Conservation (phyloP, 92 coral and sea anemone species). For the Micromussa lordhowensis region DNA sequence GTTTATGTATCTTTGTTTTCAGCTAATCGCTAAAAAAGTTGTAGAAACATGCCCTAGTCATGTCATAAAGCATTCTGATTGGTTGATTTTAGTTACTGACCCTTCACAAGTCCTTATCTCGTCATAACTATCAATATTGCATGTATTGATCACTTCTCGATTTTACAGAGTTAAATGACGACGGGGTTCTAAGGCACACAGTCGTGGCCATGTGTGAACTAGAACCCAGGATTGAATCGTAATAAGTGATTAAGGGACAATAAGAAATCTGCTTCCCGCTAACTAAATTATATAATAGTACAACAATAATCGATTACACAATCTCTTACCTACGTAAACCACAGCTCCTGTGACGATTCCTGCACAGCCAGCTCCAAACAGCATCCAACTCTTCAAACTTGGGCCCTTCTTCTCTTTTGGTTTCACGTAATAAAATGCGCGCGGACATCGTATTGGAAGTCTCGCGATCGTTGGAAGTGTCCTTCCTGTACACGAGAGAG, state of each 20-base stretch:
- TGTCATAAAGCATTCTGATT: too few species aligned
- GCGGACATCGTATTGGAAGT: slow-evolving; percentile 65
- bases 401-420: slow-evolving; percentile 97
- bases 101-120: too few species aligned
- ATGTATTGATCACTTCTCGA: too few species aligned
- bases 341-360: slow-evolving; percentile 70
- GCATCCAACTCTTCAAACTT: slow-evolving; percentile 76
- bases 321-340: slow-evolving; percentile 76
- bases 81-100: too few species aligned
- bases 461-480: slow-evolving; percentile 22
- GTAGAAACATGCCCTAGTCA: too few species aligned
- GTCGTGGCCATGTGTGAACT: neutral
- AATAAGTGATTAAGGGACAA: too few species aligned
- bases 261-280: neutral
- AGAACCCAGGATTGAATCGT: neutral
- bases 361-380: slow-evolving; percentile 74
- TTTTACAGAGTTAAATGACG: too few species aligned
- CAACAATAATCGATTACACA: neutral
- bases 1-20: too few species aligned
- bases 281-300: neutral
- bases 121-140: too few species aligned
- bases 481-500: slow-evolving; percentile 19
- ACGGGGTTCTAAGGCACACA: too few species aligned
- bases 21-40: too few species aligned
- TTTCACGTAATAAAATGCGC: slow-evolving; percentile 88